Conservation (phyloP, 2,797 vertebrate species). For the Neoniphon sammara region DNA sequence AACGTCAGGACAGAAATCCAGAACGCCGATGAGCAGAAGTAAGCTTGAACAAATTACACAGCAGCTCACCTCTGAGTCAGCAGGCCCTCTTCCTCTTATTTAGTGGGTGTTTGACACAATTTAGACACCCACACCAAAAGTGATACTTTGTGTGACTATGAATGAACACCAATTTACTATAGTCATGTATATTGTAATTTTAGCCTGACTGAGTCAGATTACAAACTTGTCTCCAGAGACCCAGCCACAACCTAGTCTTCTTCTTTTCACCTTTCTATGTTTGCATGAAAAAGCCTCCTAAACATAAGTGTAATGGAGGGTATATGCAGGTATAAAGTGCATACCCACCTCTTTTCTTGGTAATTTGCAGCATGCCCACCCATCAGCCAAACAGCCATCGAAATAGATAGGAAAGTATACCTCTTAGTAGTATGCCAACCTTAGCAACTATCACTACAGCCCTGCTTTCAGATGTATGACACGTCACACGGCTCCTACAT, state of each 20-base stretch:
- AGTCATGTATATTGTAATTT: neutral
- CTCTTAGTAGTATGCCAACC: no score
- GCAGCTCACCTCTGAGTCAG: conserved; percentile 32
- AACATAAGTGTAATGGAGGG: no score
- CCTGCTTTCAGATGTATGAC: no score
- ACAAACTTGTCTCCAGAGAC: neutral
- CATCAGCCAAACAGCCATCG: no score
- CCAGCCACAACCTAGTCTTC: neutral
- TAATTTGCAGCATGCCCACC: no score
- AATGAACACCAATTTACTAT: neutral
- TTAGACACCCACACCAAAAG: neutral
- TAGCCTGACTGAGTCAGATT: conserved; percentile 5
- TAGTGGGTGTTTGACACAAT: neutral
- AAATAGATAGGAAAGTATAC: no score
- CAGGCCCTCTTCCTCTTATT: neutral
- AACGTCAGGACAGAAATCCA: conserved; percentile 54
- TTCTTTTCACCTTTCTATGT: neutral
- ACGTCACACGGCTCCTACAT: no score
- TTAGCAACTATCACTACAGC: no score
- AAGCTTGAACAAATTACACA: conserved; percentile 52
- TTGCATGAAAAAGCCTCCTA: neutral
- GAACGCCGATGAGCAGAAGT: conserved; percentile 76
- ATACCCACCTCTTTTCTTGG: no score
- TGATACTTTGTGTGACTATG: neutral
- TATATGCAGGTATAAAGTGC: no score